phyloP scores from a whole-genome alignment of 1,140 invertebrate species.

The Nilaparvata lugens region DNA sequence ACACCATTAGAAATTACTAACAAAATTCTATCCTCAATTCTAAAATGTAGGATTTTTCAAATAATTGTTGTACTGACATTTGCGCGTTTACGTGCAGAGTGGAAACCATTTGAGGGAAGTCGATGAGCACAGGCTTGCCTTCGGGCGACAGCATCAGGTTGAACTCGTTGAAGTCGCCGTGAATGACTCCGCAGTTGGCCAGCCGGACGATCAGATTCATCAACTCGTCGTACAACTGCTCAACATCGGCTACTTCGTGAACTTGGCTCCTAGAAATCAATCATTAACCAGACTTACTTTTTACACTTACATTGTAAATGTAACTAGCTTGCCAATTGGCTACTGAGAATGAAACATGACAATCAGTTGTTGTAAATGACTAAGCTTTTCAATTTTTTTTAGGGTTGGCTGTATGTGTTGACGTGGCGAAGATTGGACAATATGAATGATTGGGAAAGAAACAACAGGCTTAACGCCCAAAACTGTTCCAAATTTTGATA shows the following conservation, averaged over 20 bases:
- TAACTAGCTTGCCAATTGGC: neutral
- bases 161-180: conserved; percentile 99
- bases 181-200: conserved; percentile 91
- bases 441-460: no score
- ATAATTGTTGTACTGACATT: conserved; percentile 50
- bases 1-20: no score
- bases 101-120: conserved; percentile 99
- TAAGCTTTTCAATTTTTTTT: no score
- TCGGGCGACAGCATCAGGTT: conserved; percentile 83
- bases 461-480: no score
- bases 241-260: conserved; percentile 64
- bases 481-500: no score
- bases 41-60: no score
- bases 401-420: no score
- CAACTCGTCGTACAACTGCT: conserved; percentile 81
- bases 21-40: no score
- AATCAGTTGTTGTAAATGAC: no score
- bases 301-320: no score
- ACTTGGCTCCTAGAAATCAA: conserved; percentile 62
- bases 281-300: neutral
- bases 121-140: conserved; percentile 81
- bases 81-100: conserved; percentile 87
- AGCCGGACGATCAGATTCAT: conserved; percentile 91
- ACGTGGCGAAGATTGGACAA: no score
- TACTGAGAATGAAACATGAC: no score